These are phyloP conservation scores for Mantis religiosa DNA, from an alignment of 2,888 invertebrate genomes.

Conservation along the genomic window DNA sequence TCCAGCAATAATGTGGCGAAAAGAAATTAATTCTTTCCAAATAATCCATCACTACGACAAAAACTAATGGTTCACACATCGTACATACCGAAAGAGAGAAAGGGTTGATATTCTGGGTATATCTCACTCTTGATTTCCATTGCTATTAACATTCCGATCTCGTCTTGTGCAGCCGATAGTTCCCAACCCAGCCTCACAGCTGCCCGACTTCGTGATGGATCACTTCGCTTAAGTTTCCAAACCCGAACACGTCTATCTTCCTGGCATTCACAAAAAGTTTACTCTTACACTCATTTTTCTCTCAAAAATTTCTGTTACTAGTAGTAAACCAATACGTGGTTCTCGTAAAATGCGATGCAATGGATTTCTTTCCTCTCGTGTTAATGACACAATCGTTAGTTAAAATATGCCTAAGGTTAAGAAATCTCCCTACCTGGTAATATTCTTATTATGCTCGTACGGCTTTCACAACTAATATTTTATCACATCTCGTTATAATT, in stretches of 20 bases:
- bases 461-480: too few species aligned
- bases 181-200: neutral
- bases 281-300: neutral
- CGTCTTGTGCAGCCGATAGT: neutral
- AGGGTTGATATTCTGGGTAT: neutral
- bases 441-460: too few species aligned
- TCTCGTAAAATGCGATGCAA: too few species aligned
- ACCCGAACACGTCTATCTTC: neutral
- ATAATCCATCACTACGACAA: too few species aligned
- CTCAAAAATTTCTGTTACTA: neutral
- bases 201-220: neutral
- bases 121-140: neutral
- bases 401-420: too few species aligned
- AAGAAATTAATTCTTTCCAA: too few species aligned
- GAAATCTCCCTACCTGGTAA: too few species aligned
- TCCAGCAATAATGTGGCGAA: too few species aligned
- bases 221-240: neutral
- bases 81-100: neutral
- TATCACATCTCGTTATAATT: too few species aligned
- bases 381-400: too few species aligned
- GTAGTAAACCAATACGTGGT: neutral
- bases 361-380: too few species aligned
- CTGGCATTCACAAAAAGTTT: neutral
- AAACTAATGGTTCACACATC: too few species aligned
- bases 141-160: neutral